Conservation (phyloP, 2,888 invertebrate genomes). For the Clitarchus hookeri region DNA sequence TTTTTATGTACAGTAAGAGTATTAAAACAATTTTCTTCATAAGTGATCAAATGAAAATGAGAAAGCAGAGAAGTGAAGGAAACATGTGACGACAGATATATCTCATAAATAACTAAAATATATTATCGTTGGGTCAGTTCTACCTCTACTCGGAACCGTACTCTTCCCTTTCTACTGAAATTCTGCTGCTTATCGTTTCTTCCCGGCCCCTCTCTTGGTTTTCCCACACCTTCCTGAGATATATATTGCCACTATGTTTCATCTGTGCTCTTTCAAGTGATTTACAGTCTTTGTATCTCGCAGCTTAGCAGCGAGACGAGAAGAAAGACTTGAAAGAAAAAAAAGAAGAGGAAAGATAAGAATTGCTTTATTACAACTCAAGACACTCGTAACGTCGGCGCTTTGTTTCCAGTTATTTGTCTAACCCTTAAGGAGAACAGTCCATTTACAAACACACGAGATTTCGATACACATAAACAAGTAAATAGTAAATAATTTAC, state of each 20-base stretch:
- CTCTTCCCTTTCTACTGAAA: background rate
- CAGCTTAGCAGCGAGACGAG: constrained; percentile 4
- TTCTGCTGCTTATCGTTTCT: background rate
- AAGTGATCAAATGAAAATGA: too few relatives aligned
- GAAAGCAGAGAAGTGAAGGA: too few relatives aligned
- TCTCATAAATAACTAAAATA: background rate
- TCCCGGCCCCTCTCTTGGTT: background rate
- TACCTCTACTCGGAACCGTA: background rate
- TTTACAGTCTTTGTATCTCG: constrained; percentile 9
- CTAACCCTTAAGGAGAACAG: background rate
- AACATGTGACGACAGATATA: too few relatives aligned
- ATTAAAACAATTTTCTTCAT: too few relatives aligned
- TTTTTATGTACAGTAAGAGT: too few relatives aligned
- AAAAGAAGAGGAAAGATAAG: background rate
- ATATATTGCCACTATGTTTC: constrained; percentile 8
- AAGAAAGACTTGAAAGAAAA: background rate
- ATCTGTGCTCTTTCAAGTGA: constrained; percentile 14
- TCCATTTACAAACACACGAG: too few relatives aligned
- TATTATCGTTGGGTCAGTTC: background rate
- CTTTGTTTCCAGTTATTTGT: background rate
- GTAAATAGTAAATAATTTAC: too few relatives aligned
- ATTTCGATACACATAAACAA: too few relatives aligned
- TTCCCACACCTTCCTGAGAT: background rate
- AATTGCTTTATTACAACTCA: constrained; percentile 14
- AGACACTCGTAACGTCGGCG: background rate